phyloP scores from a whole-genome alignment of 2,113 vertebrate species.

The Phylloscopus whistleri region DNA sequence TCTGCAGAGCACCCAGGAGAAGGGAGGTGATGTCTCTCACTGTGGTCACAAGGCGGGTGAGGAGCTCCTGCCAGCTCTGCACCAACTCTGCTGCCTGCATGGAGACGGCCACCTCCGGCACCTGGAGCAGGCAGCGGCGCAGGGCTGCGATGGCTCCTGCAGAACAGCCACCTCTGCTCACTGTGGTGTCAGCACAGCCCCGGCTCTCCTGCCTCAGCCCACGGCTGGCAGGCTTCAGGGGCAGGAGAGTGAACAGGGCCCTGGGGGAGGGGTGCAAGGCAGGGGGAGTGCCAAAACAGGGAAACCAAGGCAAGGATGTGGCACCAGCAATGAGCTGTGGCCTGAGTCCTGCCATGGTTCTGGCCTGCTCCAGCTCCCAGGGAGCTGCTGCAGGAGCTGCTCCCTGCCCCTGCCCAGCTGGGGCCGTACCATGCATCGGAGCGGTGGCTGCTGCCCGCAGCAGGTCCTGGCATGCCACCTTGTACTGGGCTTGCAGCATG shows the following conservation, averaged over 20 bases:
- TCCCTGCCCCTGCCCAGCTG: not conserved
- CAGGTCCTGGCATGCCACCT: conserved; percentile 73
- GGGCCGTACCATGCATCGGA: conserved; percentile 76
- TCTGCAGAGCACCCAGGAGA: conserved; percentile 79
- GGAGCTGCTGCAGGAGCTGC: not conserved
- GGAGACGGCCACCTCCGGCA: conserved; percentile 43
- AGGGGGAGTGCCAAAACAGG: not conserved
- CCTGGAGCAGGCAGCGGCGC: conserved; percentile 79
- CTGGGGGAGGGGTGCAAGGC: not conserved
- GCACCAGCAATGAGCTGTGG: not conserved
- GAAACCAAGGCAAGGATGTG: not conserved
- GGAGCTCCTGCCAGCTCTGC: conserved; percentile 46
- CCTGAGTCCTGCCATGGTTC: not conserved
- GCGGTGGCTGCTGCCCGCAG: conserved; percentile 76
- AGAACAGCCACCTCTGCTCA: not conserved
- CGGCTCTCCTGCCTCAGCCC: not conserved
- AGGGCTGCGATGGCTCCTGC: conserved; percentile 81
- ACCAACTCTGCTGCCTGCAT: conserved; percentile 27
- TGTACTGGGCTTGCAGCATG: conserved; percentile 75
- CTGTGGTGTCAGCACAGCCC: not conserved
- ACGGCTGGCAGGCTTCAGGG: fast-evolving
- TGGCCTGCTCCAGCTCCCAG: not conserved
- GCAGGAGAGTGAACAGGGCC: not conserved
- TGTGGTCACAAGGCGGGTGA: conserved; percentile 66
- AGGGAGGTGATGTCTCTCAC: conserved; percentile 72